Conservation (phyloP, 2,113 vertebrate species). For the Oncorhynchus masou region DNA sequence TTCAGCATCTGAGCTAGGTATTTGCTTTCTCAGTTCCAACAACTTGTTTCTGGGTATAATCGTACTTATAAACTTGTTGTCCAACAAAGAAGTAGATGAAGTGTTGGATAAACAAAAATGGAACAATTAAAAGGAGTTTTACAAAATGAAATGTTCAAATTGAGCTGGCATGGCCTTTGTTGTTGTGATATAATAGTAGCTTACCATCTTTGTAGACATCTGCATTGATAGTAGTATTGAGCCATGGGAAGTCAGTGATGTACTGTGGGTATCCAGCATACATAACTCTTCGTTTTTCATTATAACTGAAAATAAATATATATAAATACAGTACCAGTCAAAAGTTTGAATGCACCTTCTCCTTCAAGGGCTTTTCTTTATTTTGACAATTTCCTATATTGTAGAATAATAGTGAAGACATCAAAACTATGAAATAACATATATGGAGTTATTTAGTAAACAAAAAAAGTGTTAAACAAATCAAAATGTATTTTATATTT, state of each 20-base stretch:
- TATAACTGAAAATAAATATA: conserved; percentile 57
- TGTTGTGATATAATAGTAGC: not conserved
- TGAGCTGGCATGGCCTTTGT: not conserved
- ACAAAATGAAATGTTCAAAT: not conserved
- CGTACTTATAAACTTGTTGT: conserved; percentile 65
- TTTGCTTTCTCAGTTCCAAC: conserved; percentile 65
- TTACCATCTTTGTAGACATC: conserved; percentile 68
- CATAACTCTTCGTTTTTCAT: conserved; percentile 69
- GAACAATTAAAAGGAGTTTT: not conserved
- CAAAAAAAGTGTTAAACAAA: too few relatives aligned
- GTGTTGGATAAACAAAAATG: conserved; percentile 43
- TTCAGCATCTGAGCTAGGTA: conserved; percentile 74
- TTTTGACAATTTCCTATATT: too few relatives aligned
- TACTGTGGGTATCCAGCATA: conserved; percentile 66
- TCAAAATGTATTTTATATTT: too few relatives aligned
- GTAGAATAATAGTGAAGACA: too few relatives aligned
- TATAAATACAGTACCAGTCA: too few relatives aligned
- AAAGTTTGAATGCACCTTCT: too few relatives aligned
- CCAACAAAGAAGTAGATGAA: conserved; percentile 74
- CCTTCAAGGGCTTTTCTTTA: too few relatives aligned
- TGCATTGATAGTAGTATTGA: conserved; percentile 67
- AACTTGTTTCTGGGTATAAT: conserved; percentile 58
- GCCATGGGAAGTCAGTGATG: conserved; percentile 72
- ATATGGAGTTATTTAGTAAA: too few relatives aligned
- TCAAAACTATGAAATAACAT: too few relatives aligned